phyloP scores from a whole-genome alignment of 2,797 vertebrate genomes.

The Neostethus bicornis region DNA sequence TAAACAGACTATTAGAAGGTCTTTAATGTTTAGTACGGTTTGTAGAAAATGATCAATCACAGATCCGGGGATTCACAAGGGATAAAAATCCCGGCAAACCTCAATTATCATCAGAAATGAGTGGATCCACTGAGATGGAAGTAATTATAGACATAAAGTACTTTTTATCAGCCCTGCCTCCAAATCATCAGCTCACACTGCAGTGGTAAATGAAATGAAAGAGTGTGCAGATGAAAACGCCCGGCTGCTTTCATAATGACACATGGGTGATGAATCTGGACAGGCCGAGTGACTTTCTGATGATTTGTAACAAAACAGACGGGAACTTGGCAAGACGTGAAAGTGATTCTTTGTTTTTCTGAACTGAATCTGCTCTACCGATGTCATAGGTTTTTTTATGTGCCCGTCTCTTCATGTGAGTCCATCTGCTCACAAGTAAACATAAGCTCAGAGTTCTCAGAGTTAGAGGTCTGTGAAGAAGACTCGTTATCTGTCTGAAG shows the following conservation, averaged over 20 bases:
- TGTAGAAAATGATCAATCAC: too few relatives aligned
- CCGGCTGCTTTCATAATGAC: neutral
- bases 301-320: slow-evolving; percentile 9
- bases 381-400: neutral
- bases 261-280: slow-evolving; percentile 15
- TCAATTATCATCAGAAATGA: too few relatives aligned
- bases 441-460: neutral
- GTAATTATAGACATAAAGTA: too few relatives aligned
- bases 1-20: too few relatives aligned
- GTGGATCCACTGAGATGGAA: too few relatives aligned
- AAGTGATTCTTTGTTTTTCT: neutral
- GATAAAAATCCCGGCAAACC: too few relatives aligned
- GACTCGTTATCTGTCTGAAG: slow-evolving; percentile 28
- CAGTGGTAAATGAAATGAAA: neutral
- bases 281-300: neutral
- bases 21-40: too few relatives aligned
- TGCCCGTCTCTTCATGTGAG: neutral
- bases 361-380: slow-evolving; percentile 1
- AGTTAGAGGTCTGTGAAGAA: slow-evolving; percentile 14
- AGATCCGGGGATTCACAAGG: too few relatives aligned
- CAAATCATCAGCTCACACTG: too few relatives aligned
- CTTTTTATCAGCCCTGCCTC: too few relatives aligned
- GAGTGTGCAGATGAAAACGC: neutral
- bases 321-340: neutral
- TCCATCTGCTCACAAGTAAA: slow-evolving; percentile 7